Evolutionary conservation across 2,797 vertebrate genomes (phyloP), one percentile per base, ranked within the genome.

Genomic region (Arrhamphus sclerolepis): DNA sequence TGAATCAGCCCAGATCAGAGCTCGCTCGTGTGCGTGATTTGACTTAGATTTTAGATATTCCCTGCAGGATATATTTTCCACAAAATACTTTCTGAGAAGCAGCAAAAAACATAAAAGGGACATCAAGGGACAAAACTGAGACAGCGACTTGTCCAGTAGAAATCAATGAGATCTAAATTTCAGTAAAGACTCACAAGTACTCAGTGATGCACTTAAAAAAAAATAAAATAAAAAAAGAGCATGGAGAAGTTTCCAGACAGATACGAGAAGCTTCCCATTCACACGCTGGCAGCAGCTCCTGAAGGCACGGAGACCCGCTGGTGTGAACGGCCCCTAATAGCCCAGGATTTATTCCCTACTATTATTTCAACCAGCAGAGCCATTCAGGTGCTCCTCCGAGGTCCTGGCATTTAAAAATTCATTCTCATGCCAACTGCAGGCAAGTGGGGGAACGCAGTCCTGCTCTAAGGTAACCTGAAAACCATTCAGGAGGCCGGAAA

Each of bases 371-470:
- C 44, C 51, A 18, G 57, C 52, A n/a, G 62, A 71, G 55, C 44
- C 60, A 54, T 70, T 80, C 77, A 75, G 80, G 59, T 61, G 60
- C 39, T 79, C 64, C 21, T 65, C 66, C 2, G 0, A 63, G 70
- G 60, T 65, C 70, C 60, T 73, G 81, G 68, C 82, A 81, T 88
- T 86, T 86, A 66, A 71, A 82, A 79, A 67, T 40, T 13, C 75
- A 52, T 68, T 77, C 66, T 81, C 65, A 46, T 50, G 51, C 66
- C 63, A 53, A 59, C 61, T 18, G 24, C 41, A 60, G 66, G 59
- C 52, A 56, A 61, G 47, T 19, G 60, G 47, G n/a, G 49, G 43
- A 40, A 48, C 31, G 5, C 46, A 39, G 56, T 54, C 28, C 50
- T 7, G 46, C 43, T 65, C 68, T 22, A 53, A 79, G 44, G 40